Evolutionary conservation across 2,113 vertebrate genomes (phyloP).

Genomic region (Mustelus asterias): DNA sequence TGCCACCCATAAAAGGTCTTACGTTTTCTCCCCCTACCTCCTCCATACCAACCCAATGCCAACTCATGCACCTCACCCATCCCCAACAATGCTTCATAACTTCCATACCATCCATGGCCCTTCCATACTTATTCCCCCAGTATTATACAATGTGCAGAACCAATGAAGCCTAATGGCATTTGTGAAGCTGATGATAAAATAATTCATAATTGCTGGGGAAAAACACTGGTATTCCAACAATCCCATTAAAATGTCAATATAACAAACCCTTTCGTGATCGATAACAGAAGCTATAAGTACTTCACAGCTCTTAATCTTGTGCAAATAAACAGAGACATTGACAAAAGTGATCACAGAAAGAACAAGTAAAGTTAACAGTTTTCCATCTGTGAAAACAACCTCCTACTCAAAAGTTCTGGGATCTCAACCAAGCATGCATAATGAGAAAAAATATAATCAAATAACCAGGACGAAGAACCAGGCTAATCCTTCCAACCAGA

Average conservation of each 20-base stretch:
- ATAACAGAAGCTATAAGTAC: neutral
- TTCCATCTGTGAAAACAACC: neutral
- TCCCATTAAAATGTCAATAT: neutral
- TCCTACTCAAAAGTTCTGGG: neutral
- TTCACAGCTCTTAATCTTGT: neutral
- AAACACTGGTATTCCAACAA: neutral
- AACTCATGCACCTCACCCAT: neutral
- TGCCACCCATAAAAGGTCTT: too few relatives aligned
- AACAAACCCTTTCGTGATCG: neutral
- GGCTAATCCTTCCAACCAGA: too few relatives aligned
- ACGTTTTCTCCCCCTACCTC: neutral
- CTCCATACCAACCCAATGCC: neutral
- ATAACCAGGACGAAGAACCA: too few relatives aligned
- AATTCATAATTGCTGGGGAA: neutral
- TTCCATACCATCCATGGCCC: neutral
- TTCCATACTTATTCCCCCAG: neutral
- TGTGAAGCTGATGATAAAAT: neutral
- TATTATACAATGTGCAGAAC: neutral
- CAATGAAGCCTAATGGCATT: neutral
- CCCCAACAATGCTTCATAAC: neutral
- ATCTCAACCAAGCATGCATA: neutral
- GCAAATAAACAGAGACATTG: neutral
- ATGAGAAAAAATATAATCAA: neutral
- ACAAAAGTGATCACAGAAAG: too few relatives aligned
- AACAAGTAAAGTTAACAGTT: neutral